These are phyloP conservation scores for Brenthis ino DNA, from an alignment of 2,888 invertebrate genomes.

Conservation along the genomic window DNA sequence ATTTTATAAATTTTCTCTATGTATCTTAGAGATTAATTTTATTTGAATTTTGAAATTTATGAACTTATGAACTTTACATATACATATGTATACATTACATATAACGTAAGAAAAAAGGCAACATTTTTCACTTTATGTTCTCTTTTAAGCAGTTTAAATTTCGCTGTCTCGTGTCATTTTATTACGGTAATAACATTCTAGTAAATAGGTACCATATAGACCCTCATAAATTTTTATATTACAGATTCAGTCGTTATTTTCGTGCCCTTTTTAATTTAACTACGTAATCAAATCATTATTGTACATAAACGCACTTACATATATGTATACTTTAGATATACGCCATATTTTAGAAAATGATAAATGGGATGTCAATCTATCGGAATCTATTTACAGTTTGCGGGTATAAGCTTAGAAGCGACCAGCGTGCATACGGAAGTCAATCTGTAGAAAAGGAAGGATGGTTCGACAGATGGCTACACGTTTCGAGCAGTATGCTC, in stretches of 20 bases:
- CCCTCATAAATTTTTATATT: constrained; percentile 55
- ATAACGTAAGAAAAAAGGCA: not conserved
- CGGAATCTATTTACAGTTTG: constrained; percentile 38
- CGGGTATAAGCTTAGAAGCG: constrained; percentile 19
- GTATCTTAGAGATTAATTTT: no score
- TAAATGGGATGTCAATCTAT: not conserved
- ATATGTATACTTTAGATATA: not conserved
- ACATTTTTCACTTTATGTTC: not conserved
- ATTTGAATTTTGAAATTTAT: no score
- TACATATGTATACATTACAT: no score
- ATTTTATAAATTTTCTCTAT: no score
- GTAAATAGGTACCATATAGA: constrained; percentile 48
- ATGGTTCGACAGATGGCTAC: constrained; percentile 29
- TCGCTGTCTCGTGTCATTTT: constrained; percentile 47
- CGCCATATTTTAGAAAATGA: not conserved
- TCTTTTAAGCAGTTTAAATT: constrained; percentile 16
- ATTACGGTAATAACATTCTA: constrained; percentile 56
- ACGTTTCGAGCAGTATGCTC: constrained; percentile 30
- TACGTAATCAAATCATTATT: not conserved
- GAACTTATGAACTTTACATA: no score
- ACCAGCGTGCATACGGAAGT: constrained; percentile 18
- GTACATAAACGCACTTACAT: not conserved
- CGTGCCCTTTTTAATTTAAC: constrained; percentile 12
- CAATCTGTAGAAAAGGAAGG: constrained; percentile 31
- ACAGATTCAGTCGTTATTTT: constrained; percentile 43